Conservation (phyloP, 92 coral and sea anemone species). For the Hydrozoanthus gracilis region DNA sequence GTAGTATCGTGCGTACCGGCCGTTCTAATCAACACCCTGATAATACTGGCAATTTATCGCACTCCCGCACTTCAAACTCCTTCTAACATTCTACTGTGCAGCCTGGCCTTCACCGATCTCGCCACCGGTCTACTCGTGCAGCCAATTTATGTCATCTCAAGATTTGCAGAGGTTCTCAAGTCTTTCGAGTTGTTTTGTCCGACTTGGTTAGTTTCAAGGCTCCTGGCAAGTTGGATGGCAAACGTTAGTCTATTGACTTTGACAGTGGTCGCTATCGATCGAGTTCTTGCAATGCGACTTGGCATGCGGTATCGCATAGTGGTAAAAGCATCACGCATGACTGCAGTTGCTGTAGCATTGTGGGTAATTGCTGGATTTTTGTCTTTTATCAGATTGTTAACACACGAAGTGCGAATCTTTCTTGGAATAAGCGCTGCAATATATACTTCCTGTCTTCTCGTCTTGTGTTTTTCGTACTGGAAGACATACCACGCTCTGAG, state of each 20-base stretch:
- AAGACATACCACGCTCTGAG: conserved; percentile 51
- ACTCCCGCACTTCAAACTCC: conserved; percentile 53
- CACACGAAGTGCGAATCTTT: conserved; percentile 48
- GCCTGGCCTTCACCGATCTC: conserved; percentile 60
- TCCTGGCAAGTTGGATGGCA: conserved; percentile 60
- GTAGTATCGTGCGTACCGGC: conserved; percentile 25
- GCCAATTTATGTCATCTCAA: conserved; percentile 56
- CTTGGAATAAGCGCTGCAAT: conserved; percentile 46
- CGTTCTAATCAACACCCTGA: conserved; percentile 1
- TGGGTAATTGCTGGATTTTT: conserved; percentile 46
- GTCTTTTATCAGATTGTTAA: conserved; percentile 56
- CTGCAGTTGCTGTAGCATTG: conserved; percentile 16
- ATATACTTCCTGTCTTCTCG: conserved; percentile 45
- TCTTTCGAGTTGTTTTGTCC: conserved; percentile 52
- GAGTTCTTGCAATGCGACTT: conserved; percentile 60
- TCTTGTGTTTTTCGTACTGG: conserved; percentile 50
- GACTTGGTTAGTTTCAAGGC: conserved; percentile 54
- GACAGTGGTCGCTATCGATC: conserved; percentile 60
- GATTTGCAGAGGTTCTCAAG: conserved; percentile 38
- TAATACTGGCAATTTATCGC: conserved; percentile 16
- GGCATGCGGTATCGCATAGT: conserved; percentile 52
- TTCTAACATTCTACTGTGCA: conserved; percentile 60
- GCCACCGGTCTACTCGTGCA: conserved; percentile 60
- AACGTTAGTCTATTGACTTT: conserved; percentile 53
- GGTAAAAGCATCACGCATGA: conserved; percentile 46